phyloP scores from a whole-genome alignment of 2,113 vertebrate genomes.

The Psophia crepitans region DNA sequence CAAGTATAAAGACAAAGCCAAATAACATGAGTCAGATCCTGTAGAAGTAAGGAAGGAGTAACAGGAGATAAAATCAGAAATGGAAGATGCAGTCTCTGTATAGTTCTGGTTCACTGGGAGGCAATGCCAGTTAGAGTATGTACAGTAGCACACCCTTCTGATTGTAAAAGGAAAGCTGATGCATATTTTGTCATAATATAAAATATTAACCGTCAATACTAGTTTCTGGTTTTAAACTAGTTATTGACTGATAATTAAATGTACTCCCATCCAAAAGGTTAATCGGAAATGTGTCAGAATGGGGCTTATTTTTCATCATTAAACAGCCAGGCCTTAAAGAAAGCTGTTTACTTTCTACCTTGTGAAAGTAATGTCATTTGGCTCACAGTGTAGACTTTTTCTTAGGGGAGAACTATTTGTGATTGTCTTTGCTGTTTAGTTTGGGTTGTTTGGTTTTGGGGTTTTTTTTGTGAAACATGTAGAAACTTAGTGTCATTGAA shows the following conservation, averaged over 20 bases:
- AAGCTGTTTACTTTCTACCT: neutral
- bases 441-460: too few species aligned
- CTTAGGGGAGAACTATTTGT: neutral
- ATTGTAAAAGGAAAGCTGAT: neutral
- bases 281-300: neutral
- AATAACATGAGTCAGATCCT: neutral
- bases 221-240: neutral
- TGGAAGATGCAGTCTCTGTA: neutral
- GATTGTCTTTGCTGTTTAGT: neutral
- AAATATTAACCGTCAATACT: neutral
- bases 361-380: neutral
- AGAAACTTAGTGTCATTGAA: neutral
- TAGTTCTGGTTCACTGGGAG: neutral
- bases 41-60: neutral
- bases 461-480: neutral
- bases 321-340: neutral
- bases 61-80: neutral
- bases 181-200: neutral
- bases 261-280: neutral
- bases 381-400: neutral
- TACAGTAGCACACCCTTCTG: neutral
- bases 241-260: neutral
- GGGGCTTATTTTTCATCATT: neutral
- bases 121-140: neutral
- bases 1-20: neutral